Evolutionary conservation across 2,888 invertebrate genomes (phyloP), one percentile per base, ranked within the genome.

Genomic region (Siphonodentalium dalli): DNA sequence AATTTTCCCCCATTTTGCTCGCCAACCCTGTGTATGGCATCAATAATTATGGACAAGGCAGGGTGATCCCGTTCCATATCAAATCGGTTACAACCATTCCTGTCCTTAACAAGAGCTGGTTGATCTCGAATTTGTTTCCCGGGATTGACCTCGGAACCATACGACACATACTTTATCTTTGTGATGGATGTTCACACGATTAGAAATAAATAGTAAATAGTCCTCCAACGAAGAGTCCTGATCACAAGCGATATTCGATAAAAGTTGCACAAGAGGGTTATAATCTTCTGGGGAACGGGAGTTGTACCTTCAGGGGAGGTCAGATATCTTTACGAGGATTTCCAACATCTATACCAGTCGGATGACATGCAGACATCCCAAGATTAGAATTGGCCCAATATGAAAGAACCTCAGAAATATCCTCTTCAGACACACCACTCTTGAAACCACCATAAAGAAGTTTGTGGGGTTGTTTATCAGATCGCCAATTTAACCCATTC

Each of bases 251-350:
- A 62, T 61, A 65, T 65, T 60, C 59, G 62, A 57, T 13, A 57
- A 26, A 18, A 64, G 31, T 57, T 67, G 63, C 2, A 59, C n/a
- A 8, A 64, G 41, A 3, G 61, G 61, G 37, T 60, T 68, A 49
- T 60, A 57, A 11, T 62, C 52, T 46, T 62, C 61, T 23, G 61
- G 59, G 18, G 65, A n/a, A 52, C 28, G 18, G 41, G 43, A 20
- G 58, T 61, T 35, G 60, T 58, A 20, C 66, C 62, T 39, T 68
- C 66, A 20, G 61, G 68, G 63, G 63, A 9, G 65, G 61, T 65
- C 66, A 68, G 0, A 64, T 41, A 26, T 63, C 47, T 61, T 63
- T 68, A 13, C 50, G 50, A 23, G 60, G 50, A 5, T 54, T 28
- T 9, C 61, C 60, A 31, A 35, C 39, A n/a, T 63, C 55, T 34